Evolutionary conservation across 2,797 vertebrate genomes (phyloP).

Genomic region (Crocidura indochinensis): DNA sequence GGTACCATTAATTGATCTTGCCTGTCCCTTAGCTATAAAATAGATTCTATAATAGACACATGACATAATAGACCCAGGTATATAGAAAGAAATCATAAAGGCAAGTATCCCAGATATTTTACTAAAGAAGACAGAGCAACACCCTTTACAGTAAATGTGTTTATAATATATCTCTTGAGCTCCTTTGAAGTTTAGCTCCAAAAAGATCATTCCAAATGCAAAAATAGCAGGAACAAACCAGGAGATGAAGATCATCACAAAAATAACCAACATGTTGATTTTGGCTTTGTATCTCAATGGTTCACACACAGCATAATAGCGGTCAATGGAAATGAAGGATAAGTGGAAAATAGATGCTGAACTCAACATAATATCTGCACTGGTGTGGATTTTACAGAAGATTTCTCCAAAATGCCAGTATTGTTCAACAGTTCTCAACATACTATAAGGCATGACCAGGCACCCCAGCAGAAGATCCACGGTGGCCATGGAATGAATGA

Average conservation of each 20-base stretch:
- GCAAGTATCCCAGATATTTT: conserved; percentile 88
- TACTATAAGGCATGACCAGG: conserved; percentile 93
- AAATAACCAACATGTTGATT: conserved; percentile 88
- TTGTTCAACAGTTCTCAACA: conserved; percentile 92
- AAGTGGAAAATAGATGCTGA: conserved; percentile 93
- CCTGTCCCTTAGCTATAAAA: conserved; percentile 91
- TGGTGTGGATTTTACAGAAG: conserved; percentile 93
- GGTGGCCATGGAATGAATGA: conserved; percentile 93
- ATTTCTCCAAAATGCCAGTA: conserved; percentile 93
- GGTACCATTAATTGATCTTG: conserved; percentile 89
- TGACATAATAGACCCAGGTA: conserved; percentile 93
- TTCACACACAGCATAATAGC: conserved; percentile 93
- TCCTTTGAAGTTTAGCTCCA: conserved; percentile 89
- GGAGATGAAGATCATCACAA: conserved; percentile 91
- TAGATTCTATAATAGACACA: conserved; percentile 94
- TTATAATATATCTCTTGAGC: conserved; percentile 88
- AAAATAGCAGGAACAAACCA: conserved; percentile 92
- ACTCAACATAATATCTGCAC: conserved; percentile 91
- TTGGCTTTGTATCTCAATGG: conserved; percentile 92
- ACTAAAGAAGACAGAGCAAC: conserved; percentile 91
- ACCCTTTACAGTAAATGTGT: conserved; percentile 87
- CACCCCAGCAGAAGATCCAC: conserved; percentile 93
- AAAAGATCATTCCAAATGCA: conserved; percentile 91
- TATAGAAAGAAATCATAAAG: conserved; percentile 90
- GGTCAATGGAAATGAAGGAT: conserved; percentile 93